Conservation (phyloP, 2,797 vertebrate genomes). For the Vultur gryphus region DNA sequence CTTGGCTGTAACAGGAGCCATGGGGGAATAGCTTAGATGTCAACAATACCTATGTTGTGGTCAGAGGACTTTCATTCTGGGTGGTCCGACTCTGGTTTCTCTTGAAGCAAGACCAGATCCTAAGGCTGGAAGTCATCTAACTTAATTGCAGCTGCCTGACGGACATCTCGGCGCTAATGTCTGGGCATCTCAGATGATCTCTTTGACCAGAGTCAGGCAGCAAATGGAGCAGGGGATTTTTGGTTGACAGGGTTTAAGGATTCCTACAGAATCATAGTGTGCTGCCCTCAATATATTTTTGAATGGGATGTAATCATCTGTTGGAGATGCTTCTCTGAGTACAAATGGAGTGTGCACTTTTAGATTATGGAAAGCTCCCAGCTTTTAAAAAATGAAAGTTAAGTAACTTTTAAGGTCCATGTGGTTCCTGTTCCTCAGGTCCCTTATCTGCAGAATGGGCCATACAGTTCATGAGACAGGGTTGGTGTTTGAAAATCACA, state of each 20-base stretch:
- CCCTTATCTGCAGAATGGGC: not conserved
- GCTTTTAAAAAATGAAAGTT: not conserved
- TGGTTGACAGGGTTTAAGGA: not conserved
- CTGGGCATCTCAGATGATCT: not conserved
- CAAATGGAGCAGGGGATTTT: not conserved
- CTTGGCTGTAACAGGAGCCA: not conserved
- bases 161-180: fast-evolving
- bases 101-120: not conserved
- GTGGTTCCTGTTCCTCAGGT: not conserved
- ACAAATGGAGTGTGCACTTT: not conserved
- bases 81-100: not conserved
- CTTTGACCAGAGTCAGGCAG: not conserved
- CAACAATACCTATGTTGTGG: not conserved
- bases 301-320: not conserved
- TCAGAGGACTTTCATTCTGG: not conserved
- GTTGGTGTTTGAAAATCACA: not conserved
- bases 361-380: not conserved
- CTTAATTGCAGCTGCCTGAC: not conserved
- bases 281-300: not conserved
- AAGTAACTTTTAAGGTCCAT: not conserved
- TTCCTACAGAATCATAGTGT: not conserved
- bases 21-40: not conserved
- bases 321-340: not conserved
- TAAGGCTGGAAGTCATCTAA: not conserved
- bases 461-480: not conserved